Percentiles rank a stretch among this genome's conserved stretches.
These are phyloP conservation scores for Numenius arquata DNA, from an alignment of 2,113 vertebrate genomes.

Conservation along the genomic window DNA sequence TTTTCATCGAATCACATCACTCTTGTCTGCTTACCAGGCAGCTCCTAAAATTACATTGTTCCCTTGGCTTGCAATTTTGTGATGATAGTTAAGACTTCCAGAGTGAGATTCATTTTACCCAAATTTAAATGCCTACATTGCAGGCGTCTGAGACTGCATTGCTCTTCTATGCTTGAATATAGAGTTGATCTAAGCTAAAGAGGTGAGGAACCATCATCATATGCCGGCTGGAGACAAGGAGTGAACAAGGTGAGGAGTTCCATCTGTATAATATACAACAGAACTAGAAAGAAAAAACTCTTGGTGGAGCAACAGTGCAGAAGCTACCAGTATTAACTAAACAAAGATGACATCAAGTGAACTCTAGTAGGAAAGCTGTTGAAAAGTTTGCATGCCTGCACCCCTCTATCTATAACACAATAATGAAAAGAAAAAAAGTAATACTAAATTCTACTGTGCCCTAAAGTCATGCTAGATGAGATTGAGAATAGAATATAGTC, in stretches of 20 bases:
- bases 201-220: neutral
- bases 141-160: neutral
- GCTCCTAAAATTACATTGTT: neutral
- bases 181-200: neutral
- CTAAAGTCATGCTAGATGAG: neutral
- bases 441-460: neutral
- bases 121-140: neutral
- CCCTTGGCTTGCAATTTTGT: neutral
- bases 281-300: neutral
- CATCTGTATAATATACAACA: accelerated
- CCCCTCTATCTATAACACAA: neutral
- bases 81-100: neutral
- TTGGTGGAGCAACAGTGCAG: neutral
- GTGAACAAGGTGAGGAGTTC: neutral
- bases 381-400: neutral
- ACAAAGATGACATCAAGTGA: neutral
- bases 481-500: neutral
- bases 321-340: neutral
- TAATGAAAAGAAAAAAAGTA: neutral
- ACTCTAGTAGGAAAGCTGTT: neutral
- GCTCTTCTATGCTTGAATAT: neutral
- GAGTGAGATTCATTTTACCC: neutral
- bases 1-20: neutral
- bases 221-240: neutral
- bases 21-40: neutral